phyloP scores from a whole-genome alignment of 2,888 invertebrate species.

The Trichacis sp. region DNA sequence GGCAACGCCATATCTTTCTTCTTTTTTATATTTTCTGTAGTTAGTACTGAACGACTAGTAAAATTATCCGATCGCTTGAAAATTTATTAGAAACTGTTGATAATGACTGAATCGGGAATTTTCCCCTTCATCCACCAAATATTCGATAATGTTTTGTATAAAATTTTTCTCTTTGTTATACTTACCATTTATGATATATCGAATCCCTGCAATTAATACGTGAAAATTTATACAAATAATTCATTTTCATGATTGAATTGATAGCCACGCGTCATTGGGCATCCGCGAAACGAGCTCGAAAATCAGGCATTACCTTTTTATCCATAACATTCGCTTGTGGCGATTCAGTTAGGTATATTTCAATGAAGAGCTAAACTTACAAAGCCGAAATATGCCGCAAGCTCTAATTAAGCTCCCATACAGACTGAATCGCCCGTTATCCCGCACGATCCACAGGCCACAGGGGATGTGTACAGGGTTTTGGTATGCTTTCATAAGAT shows the following conservation, averaged over 20 bases:
- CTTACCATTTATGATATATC: too few relatives aligned
- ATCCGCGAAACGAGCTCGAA: constrained; percentile 17
- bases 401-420: constrained; percentile 41
- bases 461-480: constrained; percentile 37
- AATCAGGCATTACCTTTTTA: constrained; percentile 32
- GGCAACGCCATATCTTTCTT: too few relatives aligned
- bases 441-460: constrained; percentile 5
- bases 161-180: too few relatives aligned
- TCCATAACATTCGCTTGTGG: constrained; percentile 32
- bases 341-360: constrained; percentile 30
- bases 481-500: constrained; percentile 37
- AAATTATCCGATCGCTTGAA: too few relatives aligned
- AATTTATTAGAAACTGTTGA: too few relatives aligned
- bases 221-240: too few relatives aligned
- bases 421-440: constrained; percentile 37
- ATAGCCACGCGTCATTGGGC: constrained; percentile 23
- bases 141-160: too few relatives aligned
- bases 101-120: too few relatives aligned
- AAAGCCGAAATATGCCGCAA: constrained; percentile 33
- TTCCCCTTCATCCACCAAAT: too few relatives aligned
- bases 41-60: too few relatives aligned
- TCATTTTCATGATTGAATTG: constrained; percentile 18
- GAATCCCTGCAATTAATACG: too few relatives aligned
- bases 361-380: constrained; percentile 34
- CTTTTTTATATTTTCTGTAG: too few relatives aligned